Conservation (phyloP, 2,888 invertebrate species). For the Drosophila pseudotalamancana region DNA sequence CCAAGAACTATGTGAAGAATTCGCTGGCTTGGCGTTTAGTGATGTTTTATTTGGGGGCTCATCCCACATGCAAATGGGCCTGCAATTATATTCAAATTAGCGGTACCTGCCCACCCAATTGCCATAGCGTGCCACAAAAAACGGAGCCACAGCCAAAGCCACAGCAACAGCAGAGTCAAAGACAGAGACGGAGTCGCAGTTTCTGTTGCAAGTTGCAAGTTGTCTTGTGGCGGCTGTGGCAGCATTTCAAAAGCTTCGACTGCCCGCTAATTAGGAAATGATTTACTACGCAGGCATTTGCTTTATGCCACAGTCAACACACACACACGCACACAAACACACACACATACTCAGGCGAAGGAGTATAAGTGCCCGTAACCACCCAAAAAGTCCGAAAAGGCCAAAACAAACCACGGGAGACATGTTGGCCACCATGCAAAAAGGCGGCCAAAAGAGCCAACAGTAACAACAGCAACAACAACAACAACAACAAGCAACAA, state of each 20-base stretch:
- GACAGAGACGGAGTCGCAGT: constrained; percentile 1
- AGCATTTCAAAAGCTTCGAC: constrained; percentile 29
- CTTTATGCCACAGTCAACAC: constrained; percentile 42
- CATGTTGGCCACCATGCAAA: constrained; percentile 75
- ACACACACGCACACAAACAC: constrained; percentile 15
- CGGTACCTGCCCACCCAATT: constrained; percentile 58
- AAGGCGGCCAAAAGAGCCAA: constrained; percentile 41
- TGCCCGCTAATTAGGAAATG: constrained; percentile 76
- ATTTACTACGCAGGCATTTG: constrained; percentile 69
- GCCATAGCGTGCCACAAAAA: constrained; percentile 39
- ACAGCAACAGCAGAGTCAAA: background rate
- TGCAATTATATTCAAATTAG: constrained; percentile 76
- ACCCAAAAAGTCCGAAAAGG: constrained; percentile 59
- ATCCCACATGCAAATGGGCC: constrained; percentile 33
- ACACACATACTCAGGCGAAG: constrained; percentile 7
- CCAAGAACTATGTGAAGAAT: too few species aligned
- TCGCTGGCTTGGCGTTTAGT: background rate
- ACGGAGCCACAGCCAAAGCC: background rate
- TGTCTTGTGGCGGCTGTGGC: constrained; percentile 29
- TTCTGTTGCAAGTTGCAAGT: constrained; percentile 13
- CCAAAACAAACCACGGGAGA: constrained; percentile 71
- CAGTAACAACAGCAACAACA: constrained; percentile 36
- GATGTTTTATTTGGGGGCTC: constrained; percentile 8
- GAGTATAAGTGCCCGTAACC: constrained; percentile 49
- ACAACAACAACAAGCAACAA: constrained; percentile 30